Percentiles rank a stretch among this genome's conserved stretches.
phyloP scores from a whole-genome alignment of 1,140 invertebrate genomes.

The Conus ventricosus region DNA sequence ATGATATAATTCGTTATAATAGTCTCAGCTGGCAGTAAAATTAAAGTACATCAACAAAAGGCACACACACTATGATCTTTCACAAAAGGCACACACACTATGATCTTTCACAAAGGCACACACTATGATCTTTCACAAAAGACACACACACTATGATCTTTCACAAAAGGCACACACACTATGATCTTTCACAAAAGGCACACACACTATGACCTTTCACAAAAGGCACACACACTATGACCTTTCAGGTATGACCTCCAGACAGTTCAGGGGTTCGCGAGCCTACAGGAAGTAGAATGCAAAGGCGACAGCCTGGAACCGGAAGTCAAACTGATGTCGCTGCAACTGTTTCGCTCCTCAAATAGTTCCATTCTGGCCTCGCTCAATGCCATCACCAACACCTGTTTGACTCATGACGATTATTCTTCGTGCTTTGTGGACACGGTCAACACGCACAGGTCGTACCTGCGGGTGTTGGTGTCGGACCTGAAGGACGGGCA shows the following conservation, averaged over 20 bases:
- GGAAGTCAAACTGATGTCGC: slow-evolving; percentile 26
- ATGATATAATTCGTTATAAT: too few relatives aligned
- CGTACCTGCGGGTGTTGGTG: not conserved
- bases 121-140: not conserved
- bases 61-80: not conserved
- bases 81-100: too few relatives aligned
- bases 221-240: not conserved
- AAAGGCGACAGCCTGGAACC: not conserved
- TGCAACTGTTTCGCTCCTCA: slow-evolving; percentile 1
- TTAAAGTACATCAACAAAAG: too few relatives aligned
- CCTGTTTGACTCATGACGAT: not conserved
- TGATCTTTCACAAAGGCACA: too few relatives aligned
- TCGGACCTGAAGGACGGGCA: slow-evolving; percentile 3
- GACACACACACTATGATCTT: too few relatives aligned
- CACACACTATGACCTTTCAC: too few relatives aligned
- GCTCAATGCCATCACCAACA: not conserved
- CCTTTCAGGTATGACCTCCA: slow-evolving; percentile 8
- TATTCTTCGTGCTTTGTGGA: slow-evolving; percentile 4
- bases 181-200: not conserved
- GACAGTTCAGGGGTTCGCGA: not conserved
- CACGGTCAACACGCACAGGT: not conserved
- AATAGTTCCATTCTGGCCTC: not conserved
- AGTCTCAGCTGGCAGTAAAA: too few relatives aligned
- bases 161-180: too few relatives aligned
- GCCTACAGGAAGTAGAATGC: slow-evolving; percentile 33